These are phyloP conservation scores for Spicauda simplicius DNA, from an alignment of 2,888 invertebrate species.

Conservation along the genomic window DNA sequence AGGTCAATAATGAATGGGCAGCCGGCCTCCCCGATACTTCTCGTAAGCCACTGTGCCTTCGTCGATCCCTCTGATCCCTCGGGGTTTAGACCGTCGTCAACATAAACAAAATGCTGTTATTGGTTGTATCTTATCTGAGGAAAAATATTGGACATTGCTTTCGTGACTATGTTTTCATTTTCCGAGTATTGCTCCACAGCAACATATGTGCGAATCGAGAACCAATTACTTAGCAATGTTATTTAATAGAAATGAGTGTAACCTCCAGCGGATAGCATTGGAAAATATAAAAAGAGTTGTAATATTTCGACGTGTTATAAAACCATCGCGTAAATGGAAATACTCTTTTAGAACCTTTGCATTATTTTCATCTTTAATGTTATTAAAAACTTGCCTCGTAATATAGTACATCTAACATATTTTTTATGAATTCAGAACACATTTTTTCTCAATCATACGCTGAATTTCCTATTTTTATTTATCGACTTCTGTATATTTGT, in stretches of 20 bases:
- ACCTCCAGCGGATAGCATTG: constrained; percentile 3
- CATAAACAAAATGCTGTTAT: constrained; percentile 79
- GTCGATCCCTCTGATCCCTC: constrained; percentile 58
- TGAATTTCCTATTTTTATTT: no score
- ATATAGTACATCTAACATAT: no score
- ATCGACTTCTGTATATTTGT: no score
- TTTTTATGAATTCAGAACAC: no score
- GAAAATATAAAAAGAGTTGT: constrained; percentile 12
- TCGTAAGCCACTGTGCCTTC: constrained; percentile 56
- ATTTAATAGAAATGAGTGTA: constrained; percentile 24
- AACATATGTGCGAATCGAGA: constrained; percentile 19
- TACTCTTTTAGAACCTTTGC: background rate
- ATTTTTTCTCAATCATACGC: no score
- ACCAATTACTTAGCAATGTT: constrained; percentile 33
- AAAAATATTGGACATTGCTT: constrained; percentile 66
- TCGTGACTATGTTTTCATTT: constrained; percentile 55
- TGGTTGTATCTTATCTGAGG: constrained; percentile 74
- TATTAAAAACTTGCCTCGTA: no score
- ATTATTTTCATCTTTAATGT: background rate
- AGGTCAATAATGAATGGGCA: constrained; percentile 50
- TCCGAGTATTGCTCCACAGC: constrained; percentile 47
- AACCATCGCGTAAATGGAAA: background rate
- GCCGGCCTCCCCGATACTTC: constrained; percentile 57
- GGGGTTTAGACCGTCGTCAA: constrained; percentile 69
- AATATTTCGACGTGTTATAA: constrained; percentile 15